These are phyloP conservation scores for Mimas tiliae DNA, from an alignment of 2,888 invertebrate genomes.

Conservation along the genomic window DNA sequence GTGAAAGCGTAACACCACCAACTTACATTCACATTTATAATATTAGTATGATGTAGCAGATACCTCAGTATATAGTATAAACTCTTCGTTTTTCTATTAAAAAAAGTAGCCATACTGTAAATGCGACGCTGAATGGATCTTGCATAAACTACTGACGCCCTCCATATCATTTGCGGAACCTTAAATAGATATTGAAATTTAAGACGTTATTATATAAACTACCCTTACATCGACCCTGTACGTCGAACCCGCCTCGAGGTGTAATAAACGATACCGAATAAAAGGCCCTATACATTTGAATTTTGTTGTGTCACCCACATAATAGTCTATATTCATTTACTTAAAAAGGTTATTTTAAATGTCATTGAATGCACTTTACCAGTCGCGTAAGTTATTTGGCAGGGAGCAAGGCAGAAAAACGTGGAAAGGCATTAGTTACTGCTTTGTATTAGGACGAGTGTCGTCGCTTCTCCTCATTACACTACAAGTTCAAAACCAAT, in stretches of 20 bases:
- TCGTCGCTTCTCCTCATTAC: too few species aligned
- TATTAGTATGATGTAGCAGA: too few species aligned
- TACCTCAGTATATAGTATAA: too few species aligned
- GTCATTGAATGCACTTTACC: not conserved
- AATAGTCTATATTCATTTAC: too few species aligned
- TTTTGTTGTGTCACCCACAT: not conserved
- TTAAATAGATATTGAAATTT: slow-evolving; percentile 16
- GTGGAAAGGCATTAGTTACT: too few species aligned
- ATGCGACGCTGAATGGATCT: not conserved
- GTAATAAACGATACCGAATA: slow-evolving; percentile 1
- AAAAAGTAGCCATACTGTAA: not conserved
- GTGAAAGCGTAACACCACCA: too few species aligned
- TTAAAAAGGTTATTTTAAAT: not conserved
- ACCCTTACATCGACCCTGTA: not conserved
- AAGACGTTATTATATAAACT: slow-evolving; percentile 18
- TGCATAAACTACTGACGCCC: not conserved
- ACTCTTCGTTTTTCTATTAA: too few species aligned
- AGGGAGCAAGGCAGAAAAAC: too few species aligned
- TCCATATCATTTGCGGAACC: not conserved
- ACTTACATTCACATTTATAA: too few species aligned
- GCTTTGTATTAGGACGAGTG: too few species aligned
- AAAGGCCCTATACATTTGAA: not conserved
- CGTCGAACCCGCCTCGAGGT: not conserved
- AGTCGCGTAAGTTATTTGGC: too few species aligned
- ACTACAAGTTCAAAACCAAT: too few species aligned